A percentile compares a stretch with the other conserved stretches of the same genome.
These are phyloP conservation scores for Chiroxiphia lanceolata DNA, from an alignment of 2,797 vertebrate genomes.

Conservation along the genomic window DNA sequence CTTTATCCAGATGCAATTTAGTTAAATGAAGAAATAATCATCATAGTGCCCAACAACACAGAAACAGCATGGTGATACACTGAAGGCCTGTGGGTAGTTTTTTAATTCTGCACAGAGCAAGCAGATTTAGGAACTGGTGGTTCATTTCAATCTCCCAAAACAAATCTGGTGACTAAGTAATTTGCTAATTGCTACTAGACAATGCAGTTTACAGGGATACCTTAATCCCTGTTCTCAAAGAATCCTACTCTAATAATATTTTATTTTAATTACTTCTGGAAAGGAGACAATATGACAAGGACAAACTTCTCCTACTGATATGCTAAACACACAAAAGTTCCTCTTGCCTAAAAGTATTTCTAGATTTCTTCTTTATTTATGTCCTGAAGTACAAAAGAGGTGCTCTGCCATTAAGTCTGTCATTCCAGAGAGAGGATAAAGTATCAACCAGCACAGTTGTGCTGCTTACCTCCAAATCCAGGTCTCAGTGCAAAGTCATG, in stretches of 20 bases:
- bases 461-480: constrained; percentile 88
- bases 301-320: background rate
- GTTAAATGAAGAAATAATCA: constrained; percentile 21
- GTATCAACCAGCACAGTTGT: background rate
- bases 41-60: background rate
- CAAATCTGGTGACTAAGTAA: background rate
- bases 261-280: background rate
- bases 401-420: background rate
- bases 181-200: constrained; percentile 17
- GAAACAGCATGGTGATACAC: background rate
- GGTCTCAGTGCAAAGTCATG: constrained; percentile 92
- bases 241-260: background rate
- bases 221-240: background rate
- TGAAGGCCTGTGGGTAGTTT: background rate
- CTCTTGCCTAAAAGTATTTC: background rate
- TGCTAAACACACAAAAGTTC: background rate
- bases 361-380: background rate
- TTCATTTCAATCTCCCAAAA: background rate
- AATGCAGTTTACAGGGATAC: background rate
- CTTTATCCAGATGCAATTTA: constrained; percentile 29
- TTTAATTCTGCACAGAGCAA: background rate
- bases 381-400: background rate
- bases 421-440: background rate
- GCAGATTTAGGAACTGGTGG: background rate
- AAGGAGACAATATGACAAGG: background rate